A percentile compares a stretch with the other conserved stretches of the same genome.
These are phyloP conservation scores for Steinernema hermaphroditum DNA, from an alignment of 2,888 invertebrate species.

Conservation along the genomic window DNA sequence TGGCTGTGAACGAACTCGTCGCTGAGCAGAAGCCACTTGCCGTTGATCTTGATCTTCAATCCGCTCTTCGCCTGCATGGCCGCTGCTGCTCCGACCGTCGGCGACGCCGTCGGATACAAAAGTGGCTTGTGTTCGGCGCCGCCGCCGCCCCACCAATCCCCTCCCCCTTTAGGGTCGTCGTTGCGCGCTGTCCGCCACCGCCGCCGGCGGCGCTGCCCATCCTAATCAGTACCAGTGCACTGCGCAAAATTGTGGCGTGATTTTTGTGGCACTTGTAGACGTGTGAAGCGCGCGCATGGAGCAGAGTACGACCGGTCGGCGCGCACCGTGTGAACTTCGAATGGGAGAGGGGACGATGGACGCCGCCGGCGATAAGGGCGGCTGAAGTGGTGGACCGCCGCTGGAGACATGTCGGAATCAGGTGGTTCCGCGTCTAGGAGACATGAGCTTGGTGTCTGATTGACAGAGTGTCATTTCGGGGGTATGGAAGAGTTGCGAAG, in stretches of 20 bases:
- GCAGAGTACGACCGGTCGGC: slow-evolving; percentile 27
- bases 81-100: slow-evolving; percentile 19
- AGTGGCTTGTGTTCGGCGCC: background rate
- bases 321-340: slow-evolving; percentile 11
- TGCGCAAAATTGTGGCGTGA: slow-evolving; percentile 27
- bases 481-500: no score
- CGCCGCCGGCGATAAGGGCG: no score
- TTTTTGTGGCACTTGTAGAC: slow-evolving; percentile 28
- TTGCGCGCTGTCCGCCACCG: background rate
- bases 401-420: slow-evolving; percentile 6
- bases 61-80: slow-evolving; percentile 24
- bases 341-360: background rate
- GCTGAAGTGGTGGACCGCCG: background rate
- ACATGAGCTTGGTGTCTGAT: no score
- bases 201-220: background rate
- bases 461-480: no score
- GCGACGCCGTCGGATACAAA: slow-evolving; percentile 28
- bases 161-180: background rate
- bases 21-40: slow-evolving; percentile 58
- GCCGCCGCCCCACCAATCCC: background rate
- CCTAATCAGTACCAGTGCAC: slow-evolving; percentile 22
- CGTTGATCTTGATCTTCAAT: slow-evolving; percentile 54
- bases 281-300: background rate
- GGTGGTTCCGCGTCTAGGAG: background rate
- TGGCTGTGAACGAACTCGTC: slow-evolving; percentile 59